A percentile compares a stretch with the other conserved stretches of the same genome.
phyloP scores from a whole-genome alignment of 2,888 invertebrate species.

The Parapristionchus giblindavisi region DNA sequence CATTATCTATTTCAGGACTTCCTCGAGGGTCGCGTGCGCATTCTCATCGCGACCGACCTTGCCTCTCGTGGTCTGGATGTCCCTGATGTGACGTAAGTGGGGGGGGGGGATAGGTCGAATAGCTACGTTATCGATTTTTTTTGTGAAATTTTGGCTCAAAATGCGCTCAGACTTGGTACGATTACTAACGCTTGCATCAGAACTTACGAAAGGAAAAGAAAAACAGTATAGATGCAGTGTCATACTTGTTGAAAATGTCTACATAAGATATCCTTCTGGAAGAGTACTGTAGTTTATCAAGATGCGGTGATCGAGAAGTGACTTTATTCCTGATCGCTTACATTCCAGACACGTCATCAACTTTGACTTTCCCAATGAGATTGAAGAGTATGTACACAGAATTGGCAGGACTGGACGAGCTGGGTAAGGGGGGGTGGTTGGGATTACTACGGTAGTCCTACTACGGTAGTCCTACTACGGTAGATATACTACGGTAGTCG shows the following conservation, averaged over 20 bases:
- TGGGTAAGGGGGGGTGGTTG: constrained; percentile 73
- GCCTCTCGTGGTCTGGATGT: constrained; percentile 92
- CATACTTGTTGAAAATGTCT: not conserved
- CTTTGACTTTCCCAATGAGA: constrained; percentile 89
- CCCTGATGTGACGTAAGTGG: constrained; percentile 71
- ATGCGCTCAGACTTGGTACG: too few species aligned
- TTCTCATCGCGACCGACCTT: constrained; percentile 92
- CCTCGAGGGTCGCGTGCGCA: constrained; percentile 81
- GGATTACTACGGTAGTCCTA: not conserved
- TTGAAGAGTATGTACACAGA: constrained; percentile 94
- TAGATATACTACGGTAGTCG: not conserved
- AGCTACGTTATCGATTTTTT: too few species aligned
- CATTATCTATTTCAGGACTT: constrained; percentile 75
- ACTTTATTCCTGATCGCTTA: too few species aligned
- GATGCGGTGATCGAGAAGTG: too few species aligned
- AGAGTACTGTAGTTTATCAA: not conserved
- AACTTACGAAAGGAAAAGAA: too few species aligned
- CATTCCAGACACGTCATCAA: constrained; percentile 85
- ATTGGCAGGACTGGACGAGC: constrained; percentile 95
- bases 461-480: not conserved
- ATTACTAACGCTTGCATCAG: not conserved
- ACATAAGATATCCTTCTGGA: not conserved
- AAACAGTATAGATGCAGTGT: too few species aligned
- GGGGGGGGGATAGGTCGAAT: not conserved
- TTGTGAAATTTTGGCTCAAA: too few species aligned